Evolutionary conservation across 2,113 vertebrate species (phyloP).

Genomic region (Lucifuga dentata): DNA sequence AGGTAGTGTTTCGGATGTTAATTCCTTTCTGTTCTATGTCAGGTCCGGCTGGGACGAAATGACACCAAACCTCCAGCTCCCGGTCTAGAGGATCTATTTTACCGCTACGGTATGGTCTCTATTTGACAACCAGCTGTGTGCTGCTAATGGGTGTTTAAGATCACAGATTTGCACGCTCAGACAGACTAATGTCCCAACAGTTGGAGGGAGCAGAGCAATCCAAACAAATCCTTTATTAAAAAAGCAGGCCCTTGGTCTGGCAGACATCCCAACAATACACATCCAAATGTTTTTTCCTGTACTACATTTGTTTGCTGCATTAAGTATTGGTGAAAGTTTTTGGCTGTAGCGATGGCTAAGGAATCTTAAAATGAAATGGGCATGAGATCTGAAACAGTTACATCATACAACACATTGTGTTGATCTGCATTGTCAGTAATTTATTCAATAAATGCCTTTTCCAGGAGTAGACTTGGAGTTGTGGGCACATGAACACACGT

Average conservation of each 20-base stretch:
- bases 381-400: slow-evolving; percentile 22
- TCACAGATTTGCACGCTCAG: slow-evolving; percentile 51
- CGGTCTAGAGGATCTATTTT: slow-evolving; percentile 84
- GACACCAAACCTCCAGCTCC: slow-evolving; percentile 77
- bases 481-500: slow-evolving; percentile 92
- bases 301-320: slow-evolving; percentile 58
- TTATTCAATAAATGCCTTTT: slow-evolving; percentile 18
- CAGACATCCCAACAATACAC: slow-evolving; percentile 27
- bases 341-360: slow-evolving; percentile 17
- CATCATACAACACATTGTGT: slow-evolving; percentile 1
- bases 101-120: slow-evolving; percentile 72
- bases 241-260: slow-evolving; percentile 53
- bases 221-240: slow-evolving; percentile 53
- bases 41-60: slow-evolving; percentile 80
- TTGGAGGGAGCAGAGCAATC: slow-evolving; percentile 17
- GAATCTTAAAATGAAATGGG: slow-evolving; percentile 38
- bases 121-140: slow-evolving; percentile 48
- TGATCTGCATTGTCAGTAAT: slow-evolving; percentile 17
- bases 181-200: slow-evolving; percentile 43
- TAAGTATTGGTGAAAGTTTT: slow-evolving; percentile 12
- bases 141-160: slow-evolving; percentile 49
- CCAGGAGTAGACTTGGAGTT: slow-evolving; percentile 89
- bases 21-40: slow-evolving; percentile 48
- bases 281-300: slow-evolving; percentile 58
- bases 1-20: slow-evolving; percentile 28